phyloP scores from a whole-genome alignment of 2,797 vertebrate species.

The Lagodon rhomboides region DNA sequence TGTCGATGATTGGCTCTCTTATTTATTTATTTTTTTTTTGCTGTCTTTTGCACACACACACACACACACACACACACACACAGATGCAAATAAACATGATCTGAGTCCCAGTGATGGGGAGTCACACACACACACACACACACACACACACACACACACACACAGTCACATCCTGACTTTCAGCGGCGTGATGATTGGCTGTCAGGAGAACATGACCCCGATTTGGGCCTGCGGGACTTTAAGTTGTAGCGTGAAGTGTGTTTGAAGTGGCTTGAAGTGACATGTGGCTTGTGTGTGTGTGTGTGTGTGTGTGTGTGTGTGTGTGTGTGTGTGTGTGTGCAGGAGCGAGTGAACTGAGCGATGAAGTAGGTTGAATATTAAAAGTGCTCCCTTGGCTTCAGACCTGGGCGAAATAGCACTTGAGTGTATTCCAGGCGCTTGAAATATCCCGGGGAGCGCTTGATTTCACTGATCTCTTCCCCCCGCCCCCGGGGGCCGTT shows the following conservation, averaged over 20 bases:
- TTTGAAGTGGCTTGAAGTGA: constrained; percentile 74
- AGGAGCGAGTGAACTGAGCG: constrained; percentile 44
- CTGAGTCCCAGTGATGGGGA: constrained; percentile 27
- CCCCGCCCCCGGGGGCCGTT: constrained; percentile 42
- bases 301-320: constrained; percentile 32
- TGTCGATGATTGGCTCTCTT: constrained; percentile 37
- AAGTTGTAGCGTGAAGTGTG: constrained; percentile 66
- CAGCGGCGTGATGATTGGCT: constrained; percentile 65
- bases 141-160: constrained; percentile 6
- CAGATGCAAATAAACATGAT: constrained; percentile 48
- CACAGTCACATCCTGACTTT: constrained; percentile 28
- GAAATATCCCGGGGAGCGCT: constrained; percentile 63
- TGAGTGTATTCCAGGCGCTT: constrained; percentile 71
- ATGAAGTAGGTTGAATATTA: constrained; percentile 78
- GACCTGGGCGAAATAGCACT: constrained; percentile 69
- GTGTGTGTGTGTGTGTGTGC: constrained; percentile 32
- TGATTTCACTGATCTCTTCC: constrained; percentile 53
- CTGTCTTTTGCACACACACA: neutral
- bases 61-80: neutral
- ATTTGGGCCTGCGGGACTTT: constrained; percentile 68
- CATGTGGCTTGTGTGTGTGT: constrained; percentile 40
- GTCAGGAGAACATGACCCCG: constrained; percentile 73
- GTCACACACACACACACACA: neutral
- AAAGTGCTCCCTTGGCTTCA: constrained; percentile 69
- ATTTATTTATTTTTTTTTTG: neutral